A percentile compares a stretch with the other conserved stretches of the same genome.
phyloP scores from a whole-genome alignment of 2,113 vertebrate species.

The Myocastor coypus region DNA sequence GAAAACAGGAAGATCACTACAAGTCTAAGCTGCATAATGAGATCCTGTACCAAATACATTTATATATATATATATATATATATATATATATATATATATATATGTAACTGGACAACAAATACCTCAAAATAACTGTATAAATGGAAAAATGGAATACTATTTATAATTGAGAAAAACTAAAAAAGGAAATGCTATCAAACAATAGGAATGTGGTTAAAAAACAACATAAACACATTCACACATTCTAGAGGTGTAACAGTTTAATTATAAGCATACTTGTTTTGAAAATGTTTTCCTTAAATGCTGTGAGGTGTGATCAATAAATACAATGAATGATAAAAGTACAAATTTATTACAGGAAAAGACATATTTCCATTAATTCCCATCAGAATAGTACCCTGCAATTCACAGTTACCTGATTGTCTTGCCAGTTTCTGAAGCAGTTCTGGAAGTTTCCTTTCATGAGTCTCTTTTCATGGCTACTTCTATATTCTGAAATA shows the following conservation, averaged over 20 bases:
- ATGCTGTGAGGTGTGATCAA: no score
- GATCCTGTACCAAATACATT: no score
- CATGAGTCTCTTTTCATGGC: neutral
- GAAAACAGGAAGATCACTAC: no score
- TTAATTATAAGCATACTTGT: neutral
- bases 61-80: neutral
- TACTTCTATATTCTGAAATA: neutral
- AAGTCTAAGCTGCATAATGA: no score
- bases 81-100: neutral
- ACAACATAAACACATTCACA: neutral
- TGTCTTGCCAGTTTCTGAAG: neutral
- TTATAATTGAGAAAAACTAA: neutral
- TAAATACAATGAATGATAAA: neutral
- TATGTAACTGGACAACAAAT: neutral
- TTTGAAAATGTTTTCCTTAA: neutral
- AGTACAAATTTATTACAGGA: neutral
- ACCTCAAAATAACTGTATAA: neutral
- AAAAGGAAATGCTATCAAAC: neutral
- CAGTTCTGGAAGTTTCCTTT: neutral
- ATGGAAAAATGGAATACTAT: neutral
- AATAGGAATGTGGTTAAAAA: neutral
- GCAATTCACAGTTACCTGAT: neutral
- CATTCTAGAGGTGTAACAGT: neutral
- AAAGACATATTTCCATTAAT: neutral
- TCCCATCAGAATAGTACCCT: neutral